Base-by-base conservation (phyloP, 2,797 vertebrate species). In the Pyrocephalus nanus region DNA sequence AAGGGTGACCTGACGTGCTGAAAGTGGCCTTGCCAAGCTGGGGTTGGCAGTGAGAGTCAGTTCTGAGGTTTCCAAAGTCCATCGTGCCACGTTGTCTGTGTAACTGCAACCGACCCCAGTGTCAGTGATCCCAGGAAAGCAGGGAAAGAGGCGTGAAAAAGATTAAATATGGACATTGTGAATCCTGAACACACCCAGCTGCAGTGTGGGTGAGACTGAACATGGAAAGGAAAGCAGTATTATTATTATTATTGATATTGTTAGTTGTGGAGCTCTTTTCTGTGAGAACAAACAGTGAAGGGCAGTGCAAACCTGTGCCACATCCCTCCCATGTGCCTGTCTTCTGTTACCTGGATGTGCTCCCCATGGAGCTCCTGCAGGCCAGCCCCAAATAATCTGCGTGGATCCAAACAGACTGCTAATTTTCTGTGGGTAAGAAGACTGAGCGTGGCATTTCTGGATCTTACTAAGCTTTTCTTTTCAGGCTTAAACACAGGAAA, bases 401-500 rank as follows among this genome's bases (percentile, higher is more conserved):
- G 50, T 58, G 80, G 72, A 60, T 82, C 64, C 87, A 84, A 58
- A 40, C 60, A 82, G 64, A 53, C 71, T 75, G 62, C 17, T 66
- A 36, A 82, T 77, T 91, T 87, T 82, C 91, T 73, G 20, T 60
- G n/a, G 85, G 26, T 73, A 18, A 67, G 30, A 67, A 38, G 51
- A 50, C 72, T 73, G 43, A 90, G 45, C 29, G n/a, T 80, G 45
- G 79, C 72, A 64, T 62, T 86, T 93, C 36, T 79, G 43, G 36
- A 27, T 79, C 55, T 73, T 60, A 60, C 72, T 71, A 43, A 94
- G 72, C 85, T 95, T 90, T 95, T 85, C 60, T 77, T 94, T 93
- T 80, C 67, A 77, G 73, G 66, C 45, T 95, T 90, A 90, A 95
- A 86, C 69, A 86, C 55, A 64, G 92, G 90, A 86, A 88, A 91